Conservation (phyloP, 1,140 invertebrate species). For the Oryctes rhinoceros region DNA sequence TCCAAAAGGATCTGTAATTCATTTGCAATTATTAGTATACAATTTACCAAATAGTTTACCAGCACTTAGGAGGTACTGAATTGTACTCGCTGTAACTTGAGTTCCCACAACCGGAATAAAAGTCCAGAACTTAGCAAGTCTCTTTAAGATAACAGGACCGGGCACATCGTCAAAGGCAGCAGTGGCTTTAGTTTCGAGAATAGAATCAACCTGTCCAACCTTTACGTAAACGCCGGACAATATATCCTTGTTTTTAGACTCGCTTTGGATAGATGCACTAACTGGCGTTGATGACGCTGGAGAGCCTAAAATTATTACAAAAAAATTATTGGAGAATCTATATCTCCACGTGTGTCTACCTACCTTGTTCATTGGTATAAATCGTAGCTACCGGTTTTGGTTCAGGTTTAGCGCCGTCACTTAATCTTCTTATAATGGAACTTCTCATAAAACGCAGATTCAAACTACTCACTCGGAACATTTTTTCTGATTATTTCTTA, state of each 20-base stretch:
- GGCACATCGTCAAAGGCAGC: constrained; percentile 68
- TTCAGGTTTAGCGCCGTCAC: constrained; percentile 34
- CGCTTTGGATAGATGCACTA: neutral
- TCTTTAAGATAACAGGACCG: constrained; percentile 66
- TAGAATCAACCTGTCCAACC: constrained; percentile 41
- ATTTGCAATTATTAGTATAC: constrained; percentile 11
- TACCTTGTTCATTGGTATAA: neutral
- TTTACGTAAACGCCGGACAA: constrained; percentile 36
- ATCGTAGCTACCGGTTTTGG: neutral
- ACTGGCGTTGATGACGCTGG: neutral
- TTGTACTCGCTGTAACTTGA: constrained; percentile 67
- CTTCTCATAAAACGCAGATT: constrained; percentile 28
- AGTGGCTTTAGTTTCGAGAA: constrained; percentile 32
- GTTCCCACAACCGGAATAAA: constrained; percentile 70
- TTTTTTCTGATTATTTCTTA: constrained; percentile 5
- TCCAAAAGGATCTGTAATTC: neutral
- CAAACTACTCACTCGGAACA: constrained; percentile 30
- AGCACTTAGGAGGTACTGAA: constrained; percentile 67
- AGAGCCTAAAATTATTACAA: neutral
- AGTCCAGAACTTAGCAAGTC: constrained; percentile 67
- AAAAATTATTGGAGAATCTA: neutral
- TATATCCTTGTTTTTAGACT: neutral
- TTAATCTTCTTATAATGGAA: constrained; percentile 7
- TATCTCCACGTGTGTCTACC: neutral
- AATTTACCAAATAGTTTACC: constrained; percentile 62